Base-by-base conservation (phyloP, 2,797 vertebrate genomes). In the Microcaecilia unicolor region DNA sequence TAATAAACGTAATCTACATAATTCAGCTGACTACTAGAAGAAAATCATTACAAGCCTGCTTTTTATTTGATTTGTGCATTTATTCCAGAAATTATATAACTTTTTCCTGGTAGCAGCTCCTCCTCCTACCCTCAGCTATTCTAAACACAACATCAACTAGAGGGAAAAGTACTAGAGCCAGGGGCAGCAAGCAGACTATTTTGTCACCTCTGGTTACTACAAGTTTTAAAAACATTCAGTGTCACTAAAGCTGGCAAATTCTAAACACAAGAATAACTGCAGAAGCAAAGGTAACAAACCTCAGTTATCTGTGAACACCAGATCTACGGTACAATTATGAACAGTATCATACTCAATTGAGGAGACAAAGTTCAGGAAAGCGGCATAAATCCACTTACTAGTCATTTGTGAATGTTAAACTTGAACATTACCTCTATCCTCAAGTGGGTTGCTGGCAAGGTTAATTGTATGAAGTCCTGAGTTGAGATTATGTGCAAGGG, bases 391-490 rank as follows among this genome's bases (percentile, higher is more conserved):
- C 22, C 25, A 30, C 17, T 37, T 39, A 41, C 4, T 25, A 10
- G 1, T 3, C 8, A 13, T 40, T 11, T 3, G 33, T 25, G 30
- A 34, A 4, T 8, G 22, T 28, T 35, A 46, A 44, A 6, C 0
- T 1, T 10, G 25, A 42, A n/a, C 7, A 8, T 28, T 12, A 98
- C 93, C 94, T 93, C 94, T 76, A 33, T 98, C 94, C 82, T 98
- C 94, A 51, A 98, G 83, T 5, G 88, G 81, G 67, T 98, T 98
- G 74, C 88, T 92, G 54, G 93, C 85, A 58, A 98, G 92, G 84
- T 96, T 92, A 67, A 98, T 87, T 0, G 84, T 90, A 60, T 91
- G 78, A 55, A 98, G 91, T 83, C 89, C 92, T 84, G 93, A 96
- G 88, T 44, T 82, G 52, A 86, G 66, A 67, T 97, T 97, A 37